Base-by-base conservation (phyloP, 2,888 invertebrate species). In the Dryococelus australis region DNA sequence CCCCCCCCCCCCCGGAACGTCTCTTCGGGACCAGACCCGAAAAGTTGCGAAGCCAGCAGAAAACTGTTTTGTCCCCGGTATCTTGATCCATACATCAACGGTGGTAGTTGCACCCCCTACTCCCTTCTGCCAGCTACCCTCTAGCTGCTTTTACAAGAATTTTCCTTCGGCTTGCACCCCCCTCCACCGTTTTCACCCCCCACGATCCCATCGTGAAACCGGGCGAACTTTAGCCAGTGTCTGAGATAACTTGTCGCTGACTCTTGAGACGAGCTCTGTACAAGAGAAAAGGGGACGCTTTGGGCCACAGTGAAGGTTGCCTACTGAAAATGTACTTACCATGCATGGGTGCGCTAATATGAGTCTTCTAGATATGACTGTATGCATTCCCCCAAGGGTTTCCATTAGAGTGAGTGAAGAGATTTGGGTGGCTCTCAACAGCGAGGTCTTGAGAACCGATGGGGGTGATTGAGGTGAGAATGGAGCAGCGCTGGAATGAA, bases 41-140 rank as follows among this genome's bases (percentile, higher is more conserved):
- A 65, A 65, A 65, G 65, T 65, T 65, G 65, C 65, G 65, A 65
- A 65, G 65, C 65, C 65, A 65, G 65, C 65, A 24, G 65, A 65
- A 65, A 65, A 65, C 65, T 65, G 65, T 65, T 65, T 65, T 65
- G 65, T 65, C 65, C 20, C 10, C 65, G 65, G 65, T 65, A 65
- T 65, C 65, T 65, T 65, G 65, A 65, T 65, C 65, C 65, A 65
- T 65, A 65, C 65, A 65, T 65, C 65, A 65, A 65, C 65, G 20
- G 65, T 65, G 24, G 47, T 9, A 47, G 13, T 24, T 13, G 20
- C 65, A 5, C 65, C 65, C 5, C 65, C 65, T 5, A 6, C 20
- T 16, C 65, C 24, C 13, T 65, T 20, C 65, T 5, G 12, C 47
- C n/a, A n/a, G n/a, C n/a, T n/a, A n/a, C 65, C 65, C 24, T 65